Conservation (phyloP, 2,888 invertebrate species). For the Monochamus alternatus region DNA sequence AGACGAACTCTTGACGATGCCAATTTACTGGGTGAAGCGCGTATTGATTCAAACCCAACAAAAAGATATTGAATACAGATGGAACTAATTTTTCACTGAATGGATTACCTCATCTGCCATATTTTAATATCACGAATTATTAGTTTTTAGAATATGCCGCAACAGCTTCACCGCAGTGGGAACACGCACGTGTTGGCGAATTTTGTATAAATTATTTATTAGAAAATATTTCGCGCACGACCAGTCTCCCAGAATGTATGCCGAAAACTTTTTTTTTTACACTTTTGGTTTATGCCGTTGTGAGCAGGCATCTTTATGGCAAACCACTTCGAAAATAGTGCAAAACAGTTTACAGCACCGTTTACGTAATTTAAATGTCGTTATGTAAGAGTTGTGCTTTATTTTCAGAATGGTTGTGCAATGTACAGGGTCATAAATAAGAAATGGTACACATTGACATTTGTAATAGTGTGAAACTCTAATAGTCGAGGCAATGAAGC, state of each 20-base stretch:
- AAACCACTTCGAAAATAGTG: slow-evolving; percentile 2
- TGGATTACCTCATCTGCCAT: neutral
- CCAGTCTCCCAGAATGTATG: neutral
- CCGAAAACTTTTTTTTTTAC: neutral
- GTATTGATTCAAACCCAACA: neutral
- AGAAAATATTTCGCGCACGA: slow-evolving; percentile 2
- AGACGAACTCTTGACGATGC: neutral
- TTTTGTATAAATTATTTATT: neutral
- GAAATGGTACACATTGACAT: no score
- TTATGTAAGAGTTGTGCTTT: no score
- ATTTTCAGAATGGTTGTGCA: no score
- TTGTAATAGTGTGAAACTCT: no score
- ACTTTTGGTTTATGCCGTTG: neutral
- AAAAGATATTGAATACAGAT: neutral
- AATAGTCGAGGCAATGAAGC: no score
- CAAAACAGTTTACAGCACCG: no score
- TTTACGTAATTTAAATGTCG: no score
- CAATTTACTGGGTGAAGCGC: neutral
- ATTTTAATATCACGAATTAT: neutral
- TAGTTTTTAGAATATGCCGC: neutral
- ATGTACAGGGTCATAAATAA: no score
- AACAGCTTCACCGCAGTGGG: neutral
- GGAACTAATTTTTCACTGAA: neutral
- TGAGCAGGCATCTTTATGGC: slow-evolving; percentile 9
- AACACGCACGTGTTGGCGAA: neutral